Evolutionary conservation across 2,888 invertebrate genomes (phyloP).

Genomic region (Chesias legatella): DNA sequence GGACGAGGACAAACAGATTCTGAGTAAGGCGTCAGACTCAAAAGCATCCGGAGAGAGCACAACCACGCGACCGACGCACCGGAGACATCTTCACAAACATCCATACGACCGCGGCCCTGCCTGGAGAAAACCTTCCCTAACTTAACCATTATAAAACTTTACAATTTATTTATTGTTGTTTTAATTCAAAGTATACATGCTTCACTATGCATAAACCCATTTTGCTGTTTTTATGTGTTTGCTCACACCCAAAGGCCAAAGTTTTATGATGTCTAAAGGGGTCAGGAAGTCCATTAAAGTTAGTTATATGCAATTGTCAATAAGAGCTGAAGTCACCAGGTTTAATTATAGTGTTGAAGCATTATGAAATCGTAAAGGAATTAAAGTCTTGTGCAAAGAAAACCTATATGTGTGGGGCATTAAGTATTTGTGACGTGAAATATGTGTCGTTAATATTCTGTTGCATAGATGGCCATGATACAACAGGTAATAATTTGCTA

Average conservation of each 20-base stretch:
- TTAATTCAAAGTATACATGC: conserved; percentile 28
- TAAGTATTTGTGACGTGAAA: conserved; percentile 4
- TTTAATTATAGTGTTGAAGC: conserved; percentile 14
- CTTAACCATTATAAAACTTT: conserved; percentile 29
- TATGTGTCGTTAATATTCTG: neutral
- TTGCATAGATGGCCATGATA: too few species aligned
- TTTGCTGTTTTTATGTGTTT: conserved; percentile 13
- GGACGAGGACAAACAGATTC: conserved; percentile 54
- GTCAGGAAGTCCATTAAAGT: conserved; percentile 10
- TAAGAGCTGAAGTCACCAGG: conserved; percentile 4
- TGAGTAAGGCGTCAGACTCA: conserved; percentile 32
- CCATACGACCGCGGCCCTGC: conserved; percentile 72
- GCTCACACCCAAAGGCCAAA: conserved; percentile 14
- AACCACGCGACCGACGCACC: conserved; percentile 54
- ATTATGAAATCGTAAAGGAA: conserved; percentile 6
- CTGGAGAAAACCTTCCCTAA: conserved; percentile 26
- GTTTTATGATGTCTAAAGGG: conserved; percentile 17
- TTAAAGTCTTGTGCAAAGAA: too few species aligned
- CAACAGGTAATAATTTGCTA: too few species aligned
- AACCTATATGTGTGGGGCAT: neutral
- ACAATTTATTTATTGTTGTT: conserved; percentile 28
- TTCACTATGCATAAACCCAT: conserved; percentile 16
- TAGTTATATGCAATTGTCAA: conserved; percentile 1
- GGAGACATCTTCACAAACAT: conserved; percentile 76
- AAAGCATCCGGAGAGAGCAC: conserved; percentile 36